phyloP scores from a whole-genome alignment of 2,113 vertebrate genomes.

The Boleophthalmus pectinirostris region DNA sequence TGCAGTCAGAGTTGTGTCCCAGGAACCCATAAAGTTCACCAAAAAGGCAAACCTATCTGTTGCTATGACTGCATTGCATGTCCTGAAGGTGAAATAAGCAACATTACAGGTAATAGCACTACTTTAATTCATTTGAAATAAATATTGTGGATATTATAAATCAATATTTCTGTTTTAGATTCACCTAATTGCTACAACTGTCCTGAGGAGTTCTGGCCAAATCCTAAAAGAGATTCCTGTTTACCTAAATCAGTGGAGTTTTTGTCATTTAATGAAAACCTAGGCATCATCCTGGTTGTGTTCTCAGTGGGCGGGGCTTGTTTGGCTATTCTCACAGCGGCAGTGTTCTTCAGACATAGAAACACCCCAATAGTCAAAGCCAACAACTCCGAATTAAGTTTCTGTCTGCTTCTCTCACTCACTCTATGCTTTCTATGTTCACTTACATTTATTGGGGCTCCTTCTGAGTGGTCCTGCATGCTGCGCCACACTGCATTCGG shows the following conservation, averaged over 20 bases:
- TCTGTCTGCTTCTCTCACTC: slow-evolving; percentile 61
- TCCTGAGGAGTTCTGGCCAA: slow-evolving; percentile 63
- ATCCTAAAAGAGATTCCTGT: slow-evolving; percentile 51
- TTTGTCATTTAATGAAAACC: slow-evolving; percentile 62
- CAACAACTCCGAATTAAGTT: slow-evolving; percentile 74
- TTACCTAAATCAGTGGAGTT: slow-evolving; percentile 68
- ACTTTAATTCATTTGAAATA: background rate
- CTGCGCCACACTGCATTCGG: slow-evolving; percentile 34
- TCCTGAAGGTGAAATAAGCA: slow-evolving; percentile 76
- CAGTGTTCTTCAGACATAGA: slow-evolving; percentile 62
- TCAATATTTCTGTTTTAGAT: slow-evolving; percentile 43
- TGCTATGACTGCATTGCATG: slow-evolving; percentile 71
- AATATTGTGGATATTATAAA: background rate
- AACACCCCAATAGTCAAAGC: slow-evolving; percentile 67
- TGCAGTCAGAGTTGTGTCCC: slow-evolving; percentile 65
- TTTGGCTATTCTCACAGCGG: slow-evolving; percentile 44
- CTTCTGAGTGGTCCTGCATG: slow-evolving; percentile 64
- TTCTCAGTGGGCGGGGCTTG: slow-evolving; percentile 64
- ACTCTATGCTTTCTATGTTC: slow-evolving; percentile 63
- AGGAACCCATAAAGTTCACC: slow-evolving; percentile 66
- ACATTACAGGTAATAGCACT: slow-evolving; percentile 59
- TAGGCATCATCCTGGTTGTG: slow-evolving; percentile 59
- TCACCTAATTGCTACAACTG: slow-evolving; percentile 64
- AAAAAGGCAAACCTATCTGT: slow-evolving; percentile 69
- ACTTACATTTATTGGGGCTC: slow-evolving; percentile 55